Percentiles rank a stretch among this genome's conserved stretches.
Evolutionary conservation across 2,888 invertebrate species (phyloP).

Genomic region (Ptychoptera albimana): DNA sequence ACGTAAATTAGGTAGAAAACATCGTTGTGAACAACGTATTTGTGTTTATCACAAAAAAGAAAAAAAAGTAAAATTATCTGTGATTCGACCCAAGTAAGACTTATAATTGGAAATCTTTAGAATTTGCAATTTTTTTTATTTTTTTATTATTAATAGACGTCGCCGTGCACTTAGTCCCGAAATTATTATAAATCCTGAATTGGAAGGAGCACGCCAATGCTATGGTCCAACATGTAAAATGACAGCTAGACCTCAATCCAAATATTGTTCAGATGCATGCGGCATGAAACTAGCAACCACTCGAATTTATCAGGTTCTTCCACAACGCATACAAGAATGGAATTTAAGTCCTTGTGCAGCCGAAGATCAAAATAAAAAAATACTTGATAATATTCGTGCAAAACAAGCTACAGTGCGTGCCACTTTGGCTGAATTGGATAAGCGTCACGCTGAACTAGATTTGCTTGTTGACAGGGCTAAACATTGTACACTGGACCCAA

Average conservation of each 20-base stretch:
- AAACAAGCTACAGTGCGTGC: slow-evolving; percentile 65
- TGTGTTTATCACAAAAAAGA: slow-evolving; percentile 25
- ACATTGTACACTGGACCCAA: slow-evolving; percentile 48
- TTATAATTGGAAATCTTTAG: too few species aligned
- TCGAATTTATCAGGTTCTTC: slow-evolving; percentile 72
- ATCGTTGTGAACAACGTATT: slow-evolving; percentile 35
- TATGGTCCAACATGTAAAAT: slow-evolving; percentile 78
- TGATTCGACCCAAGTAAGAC: slow-evolving; percentile 12
- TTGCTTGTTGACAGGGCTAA: slow-evolving; percentile 63
- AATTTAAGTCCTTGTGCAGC: slow-evolving; percentile 71
- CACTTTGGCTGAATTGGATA: slow-evolving; percentile 64
- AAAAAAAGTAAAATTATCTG: slow-evolving; percentile 10
- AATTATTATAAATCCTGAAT: slow-evolving; percentile 31
- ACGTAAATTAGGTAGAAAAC: slow-evolving; percentile 26
- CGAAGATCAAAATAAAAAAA: slow-evolving; percentile 61
- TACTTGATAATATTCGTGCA: slow-evolving; percentile 55
- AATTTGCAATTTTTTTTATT: background rate
- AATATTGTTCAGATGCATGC: slow-evolving; percentile 88
- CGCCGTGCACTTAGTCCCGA: slow-evolving; percentile 24
- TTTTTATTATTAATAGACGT: slow-evolving; percentile 11
- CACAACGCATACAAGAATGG: slow-evolving; percentile 88
- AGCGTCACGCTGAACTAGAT: slow-evolving; percentile 62
- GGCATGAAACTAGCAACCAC: slow-evolving; percentile 77
- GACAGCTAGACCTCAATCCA: slow-evolving; percentile 63
- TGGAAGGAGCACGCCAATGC: slow-evolving; percentile 62